Evolutionary conservation across 2,113 vertebrate species (phyloP).

Genomic region (Phoenicopterus ruber): DNA sequence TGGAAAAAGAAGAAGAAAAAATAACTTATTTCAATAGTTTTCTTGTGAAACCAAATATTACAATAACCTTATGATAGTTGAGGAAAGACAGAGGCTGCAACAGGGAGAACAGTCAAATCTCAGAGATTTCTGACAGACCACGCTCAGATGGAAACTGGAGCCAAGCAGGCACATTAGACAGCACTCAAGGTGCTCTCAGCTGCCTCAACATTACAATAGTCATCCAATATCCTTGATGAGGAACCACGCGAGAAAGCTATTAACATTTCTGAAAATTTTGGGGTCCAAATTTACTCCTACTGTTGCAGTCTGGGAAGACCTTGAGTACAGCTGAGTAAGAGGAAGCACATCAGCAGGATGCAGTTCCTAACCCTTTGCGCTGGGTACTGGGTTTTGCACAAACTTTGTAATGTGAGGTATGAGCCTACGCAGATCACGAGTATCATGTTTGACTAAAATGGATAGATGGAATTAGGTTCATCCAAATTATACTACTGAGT

Average conservation of each 20-base stretch:
- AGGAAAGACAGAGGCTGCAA: background rate
- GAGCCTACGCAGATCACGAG: background rate
- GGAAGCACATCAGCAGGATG: background rate
- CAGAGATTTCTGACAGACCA: background rate
- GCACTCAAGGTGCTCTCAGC: background rate
- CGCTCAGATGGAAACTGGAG: background rate
- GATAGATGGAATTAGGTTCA: background rate
- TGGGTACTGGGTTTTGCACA: background rate
- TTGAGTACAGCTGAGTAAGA: background rate
- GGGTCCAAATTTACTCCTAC: background rate
- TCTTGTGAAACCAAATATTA: background rate
- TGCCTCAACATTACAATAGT: accelerated
- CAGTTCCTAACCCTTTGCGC: background rate
- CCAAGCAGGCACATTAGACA: background rate
- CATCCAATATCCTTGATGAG: background rate
- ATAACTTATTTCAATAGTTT: background rate
- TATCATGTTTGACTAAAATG: background rate
- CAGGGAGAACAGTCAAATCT: background rate
- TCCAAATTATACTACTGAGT: background rate
- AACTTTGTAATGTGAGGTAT: background rate
- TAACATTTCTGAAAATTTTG: background rate
- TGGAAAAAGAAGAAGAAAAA: background rate
- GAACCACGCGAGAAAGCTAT: background rate
- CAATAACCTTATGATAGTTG: background rate
- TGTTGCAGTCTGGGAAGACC: background rate